Conservation (phyloP, 2,888 invertebrate species). For the Cryptus armator region DNA sequence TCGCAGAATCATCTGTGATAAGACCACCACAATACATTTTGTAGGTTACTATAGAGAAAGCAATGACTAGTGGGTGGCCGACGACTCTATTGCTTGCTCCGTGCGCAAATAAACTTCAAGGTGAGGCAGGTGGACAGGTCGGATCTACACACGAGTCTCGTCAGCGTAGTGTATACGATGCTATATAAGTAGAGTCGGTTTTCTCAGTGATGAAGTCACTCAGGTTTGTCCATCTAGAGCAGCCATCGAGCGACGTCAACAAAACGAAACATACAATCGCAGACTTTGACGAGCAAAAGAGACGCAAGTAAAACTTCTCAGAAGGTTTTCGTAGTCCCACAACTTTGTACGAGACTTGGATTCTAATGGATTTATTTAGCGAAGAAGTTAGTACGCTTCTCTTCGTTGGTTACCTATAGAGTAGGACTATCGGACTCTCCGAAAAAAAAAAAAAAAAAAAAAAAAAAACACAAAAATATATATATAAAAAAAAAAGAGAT, state of each 20-base stretch:
- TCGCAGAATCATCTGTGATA: no score
- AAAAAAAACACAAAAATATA: conserved; percentile 3
- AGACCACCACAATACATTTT: neutral
- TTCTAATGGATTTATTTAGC: conserved; percentile 72
- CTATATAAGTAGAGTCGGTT: conserved; percentile 25
- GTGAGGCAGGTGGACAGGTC: conserved; percentile 31
- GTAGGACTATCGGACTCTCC: conserved; percentile 42
- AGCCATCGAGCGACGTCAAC: neutral
- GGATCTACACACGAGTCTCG: conserved; percentile 33
- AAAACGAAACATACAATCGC: neutral
- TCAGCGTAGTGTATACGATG: conserved; percentile 11
- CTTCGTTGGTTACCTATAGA: neutral
- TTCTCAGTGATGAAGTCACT: conserved; percentile 57
- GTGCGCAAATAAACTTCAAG: conserved; percentile 51
- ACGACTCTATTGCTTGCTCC: conserved; percentile 27
- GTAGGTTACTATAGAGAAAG: neutral
- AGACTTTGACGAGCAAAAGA: neutral
- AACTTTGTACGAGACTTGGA: conserved; percentile 69
- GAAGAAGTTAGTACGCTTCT: conserved; percentile 44
- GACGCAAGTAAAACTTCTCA: conserved; percentile 51
- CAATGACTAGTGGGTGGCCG: conserved; percentile 11
- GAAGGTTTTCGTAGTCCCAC: conserved; percentile 57
- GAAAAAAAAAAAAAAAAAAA: conserved; percentile 28
- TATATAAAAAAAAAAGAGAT: conserved; percentile 25
- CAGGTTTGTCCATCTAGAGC: conserved; percentile 51